Evolutionary conservation across 2,113 vertebrate species (phyloP), one percentile per base, ranked within the genome.

Genomic region (Bujurquina vittata): DNA sequence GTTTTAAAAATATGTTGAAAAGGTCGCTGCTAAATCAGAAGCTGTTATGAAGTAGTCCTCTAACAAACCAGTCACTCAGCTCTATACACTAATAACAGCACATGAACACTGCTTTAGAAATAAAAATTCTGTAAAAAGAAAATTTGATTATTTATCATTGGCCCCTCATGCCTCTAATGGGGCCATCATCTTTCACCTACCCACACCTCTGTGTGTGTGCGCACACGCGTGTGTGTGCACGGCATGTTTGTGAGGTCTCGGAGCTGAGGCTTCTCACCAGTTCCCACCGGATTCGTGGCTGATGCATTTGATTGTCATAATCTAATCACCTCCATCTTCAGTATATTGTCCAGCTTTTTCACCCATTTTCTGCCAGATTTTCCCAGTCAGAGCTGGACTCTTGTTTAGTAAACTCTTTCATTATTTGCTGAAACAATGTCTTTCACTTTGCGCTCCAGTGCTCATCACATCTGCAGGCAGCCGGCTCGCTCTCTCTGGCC

Each of bases 21-120:
- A 84, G 81, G 59, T 80, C 73, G 60, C 1, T 2, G 35, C 33
- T 37, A 5, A 60, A 61, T 26, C 35, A 76, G 43, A 10, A 15
- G 17, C 52, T 59, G 15, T 46, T 37, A 17, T 67, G 43, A 26
- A 84, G 75, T 8, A 82, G 18, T 14, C 46, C 10, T 54, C 46
- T 33, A 72, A 54, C 26, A 72, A 72, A 72, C 31, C 8, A 4
- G 29, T 43, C 15, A 15, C 57, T 22, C 58, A 18, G 52, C 75
- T 59, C 54, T 74, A 12, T 65, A n/a, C 74, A 81, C 40, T 49
- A 18, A 84, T 67, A 74, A 72, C 65, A 72, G 65, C 43, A 72
- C 43, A 8, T 37, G n/a, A 63, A 63, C 2, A 40, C 2, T 52
- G 26, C 17, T 52, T 72, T 31, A 5, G 26, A 72, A 72, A 52